Conservation (phyloP, 1,140 invertebrate species). For the Subanguina moxae region DNA sequence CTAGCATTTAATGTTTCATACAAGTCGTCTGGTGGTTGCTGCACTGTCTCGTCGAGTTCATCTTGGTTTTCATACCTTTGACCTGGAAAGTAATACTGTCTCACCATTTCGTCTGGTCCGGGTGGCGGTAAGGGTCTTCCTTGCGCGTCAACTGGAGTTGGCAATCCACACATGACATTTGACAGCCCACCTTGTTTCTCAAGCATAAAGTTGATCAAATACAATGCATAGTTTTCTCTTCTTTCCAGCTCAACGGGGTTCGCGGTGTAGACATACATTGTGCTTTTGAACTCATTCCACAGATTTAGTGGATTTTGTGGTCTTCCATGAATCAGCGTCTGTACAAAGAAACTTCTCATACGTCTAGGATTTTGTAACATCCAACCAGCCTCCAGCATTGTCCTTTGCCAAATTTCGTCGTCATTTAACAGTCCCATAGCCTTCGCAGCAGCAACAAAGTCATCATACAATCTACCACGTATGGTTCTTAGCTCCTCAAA, state of each 20-base stretch:
- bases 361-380: too few relatives aligned
- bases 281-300: slow-evolving; percentile 7
- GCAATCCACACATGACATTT: not conserved
- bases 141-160: not conserved
- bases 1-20: not conserved
- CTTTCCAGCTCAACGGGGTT: too few relatives aligned
- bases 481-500: too few relatives aligned
- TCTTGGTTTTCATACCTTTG: not conserved
- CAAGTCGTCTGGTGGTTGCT: not conserved
- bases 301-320: not conserved
- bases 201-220: not conserved
- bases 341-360: too few relatives aligned
- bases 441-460: too few relatives aligned
- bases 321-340: not conserved
- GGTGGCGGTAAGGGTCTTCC: not conserved
- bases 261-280: too few relatives aligned
- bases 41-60: not conserved
- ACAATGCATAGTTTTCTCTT: not conserved
- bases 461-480: too few relatives aligned
- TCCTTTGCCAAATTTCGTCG: too few relatives aligned
- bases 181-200: not conserved
- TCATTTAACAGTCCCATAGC: too few relatives aligned
- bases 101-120: not conserved
- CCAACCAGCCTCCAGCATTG: too few relatives aligned
- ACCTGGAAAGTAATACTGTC: not conserved